A percentile compares a stretch with the other conserved stretches of the same genome.
These are phyloP conservation scores for Cromileptes altivelis DNA, from an alignment of 2,113 vertebrate genomes.

Conservation along the genomic window DNA sequence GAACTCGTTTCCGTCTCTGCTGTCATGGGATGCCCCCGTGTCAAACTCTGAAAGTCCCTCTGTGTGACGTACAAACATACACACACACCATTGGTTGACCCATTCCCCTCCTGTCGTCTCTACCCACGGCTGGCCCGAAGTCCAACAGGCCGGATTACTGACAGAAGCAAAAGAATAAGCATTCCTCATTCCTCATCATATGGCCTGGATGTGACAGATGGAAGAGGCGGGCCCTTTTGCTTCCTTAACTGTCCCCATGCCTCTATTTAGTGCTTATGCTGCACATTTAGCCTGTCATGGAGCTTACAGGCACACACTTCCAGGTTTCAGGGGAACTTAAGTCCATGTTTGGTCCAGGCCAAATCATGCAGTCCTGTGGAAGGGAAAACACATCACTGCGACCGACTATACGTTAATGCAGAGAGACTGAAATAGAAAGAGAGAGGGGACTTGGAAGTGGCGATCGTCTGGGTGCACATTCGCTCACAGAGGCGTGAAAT, in stretches of 20 bases:
- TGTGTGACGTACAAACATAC: slow-evolving; percentile 26
- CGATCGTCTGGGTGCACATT: slow-evolving; percentile 72
- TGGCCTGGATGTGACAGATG: slow-evolving; percentile 66
- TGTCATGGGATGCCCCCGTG: slow-evolving; percentile 43
- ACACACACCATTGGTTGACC: slow-evolving; percentile 18
- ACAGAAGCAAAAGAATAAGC: slow-evolving; percentile 46
- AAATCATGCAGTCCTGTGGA: slow-evolving; percentile 42
- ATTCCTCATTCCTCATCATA: slow-evolving; percentile 37
- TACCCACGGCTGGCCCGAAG: slow-evolving; percentile 20
- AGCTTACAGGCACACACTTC: slow-evolving; percentile 31
- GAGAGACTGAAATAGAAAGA: slow-evolving; percentile 38
- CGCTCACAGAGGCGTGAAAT: slow-evolving; percentile 82
- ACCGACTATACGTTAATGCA: slow-evolving; percentile 45
- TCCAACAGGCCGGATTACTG: slow-evolving; percentile 43
- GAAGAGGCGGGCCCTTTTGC: slow-evolving; percentile 50
- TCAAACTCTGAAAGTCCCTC: slow-evolving; percentile 44
- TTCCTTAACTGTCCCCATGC: slow-evolving; percentile 55
- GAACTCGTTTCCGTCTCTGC: slow-evolving; percentile 52
- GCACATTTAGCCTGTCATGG: slow-evolving; percentile 62
- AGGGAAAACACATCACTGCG: slow-evolving; percentile 54
- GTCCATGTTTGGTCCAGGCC: slow-evolving; percentile 38
- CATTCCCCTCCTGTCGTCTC: slow-evolving; percentile 2
- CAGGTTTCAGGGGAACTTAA: slow-evolving; percentile 46
- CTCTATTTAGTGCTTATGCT: slow-evolving; percentile 54
- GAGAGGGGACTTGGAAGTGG: slow-evolving; percentile 59